Conservation (phyloP, 2,888 invertebrate species). For the Thymelicus sylvestris region DNA sequence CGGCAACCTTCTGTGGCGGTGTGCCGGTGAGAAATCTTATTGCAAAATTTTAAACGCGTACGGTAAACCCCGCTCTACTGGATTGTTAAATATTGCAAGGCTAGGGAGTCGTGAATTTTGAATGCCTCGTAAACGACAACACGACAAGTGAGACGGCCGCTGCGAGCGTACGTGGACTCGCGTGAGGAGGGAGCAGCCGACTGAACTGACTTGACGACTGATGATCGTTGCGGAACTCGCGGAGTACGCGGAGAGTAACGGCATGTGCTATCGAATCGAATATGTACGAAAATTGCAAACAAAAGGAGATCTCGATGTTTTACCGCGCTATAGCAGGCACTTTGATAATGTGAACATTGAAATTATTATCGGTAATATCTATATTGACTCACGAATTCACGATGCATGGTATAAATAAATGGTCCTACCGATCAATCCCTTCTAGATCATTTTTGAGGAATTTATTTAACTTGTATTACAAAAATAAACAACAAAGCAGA, state of each 20-base stretch:
- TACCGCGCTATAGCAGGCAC: constrained; percentile 41
- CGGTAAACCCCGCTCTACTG: constrained; percentile 54
- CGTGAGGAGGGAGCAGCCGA: constrained; percentile 61
- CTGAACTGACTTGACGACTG: constrained; percentile 42
- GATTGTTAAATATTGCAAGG: constrained; percentile 58
- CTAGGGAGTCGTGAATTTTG: constrained; percentile 56
- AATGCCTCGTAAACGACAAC: constrained; percentile 41
- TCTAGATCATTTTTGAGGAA: too few relatives aligned
- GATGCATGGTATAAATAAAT: too few relatives aligned
- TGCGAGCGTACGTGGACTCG: constrained; percentile 49
- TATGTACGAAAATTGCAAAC: constrained; percentile 60
- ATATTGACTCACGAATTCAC: too few relatives aligned
- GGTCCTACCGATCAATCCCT: too few relatives aligned
- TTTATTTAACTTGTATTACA: too few relatives aligned
- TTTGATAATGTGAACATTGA: background rate
- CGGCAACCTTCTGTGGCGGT: constrained; percentile 56
- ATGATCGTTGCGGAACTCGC: constrained; percentile 30
- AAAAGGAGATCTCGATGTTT: constrained; percentile 49
- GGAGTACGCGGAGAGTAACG: constrained; percentile 32
- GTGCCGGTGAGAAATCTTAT: constrained; percentile 54
- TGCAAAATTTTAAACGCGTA: constrained; percentile 67
- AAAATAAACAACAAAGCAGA: too few relatives aligned
- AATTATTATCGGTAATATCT: too few relatives aligned
- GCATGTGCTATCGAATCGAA: constrained; percentile 48
- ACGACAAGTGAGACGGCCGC: constrained; percentile 49